phyloP scores from a whole-genome alignment of 2,888 invertebrate species.

The Petrolisthes cinctipes region DNA sequence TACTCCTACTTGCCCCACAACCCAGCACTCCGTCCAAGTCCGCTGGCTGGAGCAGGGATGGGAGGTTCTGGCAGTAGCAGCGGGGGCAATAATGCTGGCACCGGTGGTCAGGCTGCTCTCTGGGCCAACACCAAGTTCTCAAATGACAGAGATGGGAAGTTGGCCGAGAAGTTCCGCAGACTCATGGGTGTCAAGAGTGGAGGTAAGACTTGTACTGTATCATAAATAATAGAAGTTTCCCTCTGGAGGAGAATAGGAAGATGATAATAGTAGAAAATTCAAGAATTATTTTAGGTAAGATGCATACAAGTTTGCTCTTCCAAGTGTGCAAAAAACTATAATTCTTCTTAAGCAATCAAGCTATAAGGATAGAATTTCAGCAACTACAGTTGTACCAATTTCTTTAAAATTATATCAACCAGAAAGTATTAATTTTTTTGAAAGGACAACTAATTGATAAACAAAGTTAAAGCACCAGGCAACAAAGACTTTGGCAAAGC shows the following conservation, averaged over 20 bases:
- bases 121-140: constrained; percentile 91
- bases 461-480: too few species aligned
- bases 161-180: constrained; percentile 93
- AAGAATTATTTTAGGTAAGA: too few species aligned
- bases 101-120: constrained; percentile 49
- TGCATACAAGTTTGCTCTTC: too few species aligned
- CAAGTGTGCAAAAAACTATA: too few species aligned
- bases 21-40: background rate
- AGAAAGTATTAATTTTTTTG: too few species aligned
- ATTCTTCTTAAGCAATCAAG: too few species aligned
- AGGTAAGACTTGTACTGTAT: constrained; percentile 11
- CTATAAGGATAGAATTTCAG: too few species aligned
- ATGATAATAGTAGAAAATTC: background rate
- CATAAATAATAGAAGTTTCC: background rate
- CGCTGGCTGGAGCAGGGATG: constrained; percentile 3
- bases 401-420: too few species aligned
- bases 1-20: constrained; percentile 67
- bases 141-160: constrained; percentile 91
- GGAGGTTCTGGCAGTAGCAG: background rate
- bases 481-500: too few species aligned
- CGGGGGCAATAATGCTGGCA: background rate
- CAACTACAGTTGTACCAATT: too few species aligned
- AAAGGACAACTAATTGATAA: too few species aligned
- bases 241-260: constrained; percentile 67
- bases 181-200: constrained; percentile 92